These are phyloP conservation scores for Equus przewalskii DNA, from an alignment of 2,113 vertebrate species.

Conservation along the genomic window DNA sequence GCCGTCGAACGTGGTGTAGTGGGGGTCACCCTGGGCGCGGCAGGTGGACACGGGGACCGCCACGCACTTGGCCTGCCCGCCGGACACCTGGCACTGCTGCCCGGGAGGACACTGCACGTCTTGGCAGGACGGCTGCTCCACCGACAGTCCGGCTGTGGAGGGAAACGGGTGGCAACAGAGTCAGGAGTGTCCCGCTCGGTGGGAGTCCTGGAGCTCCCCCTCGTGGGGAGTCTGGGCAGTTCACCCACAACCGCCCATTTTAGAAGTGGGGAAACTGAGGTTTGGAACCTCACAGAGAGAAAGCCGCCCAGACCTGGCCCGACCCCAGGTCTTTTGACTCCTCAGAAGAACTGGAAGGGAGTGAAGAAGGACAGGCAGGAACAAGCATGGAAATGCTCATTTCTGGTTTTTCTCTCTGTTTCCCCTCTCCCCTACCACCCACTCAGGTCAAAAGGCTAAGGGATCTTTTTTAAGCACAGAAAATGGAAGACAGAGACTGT, in stretches of 20 bases:
- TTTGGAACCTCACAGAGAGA: background rate
- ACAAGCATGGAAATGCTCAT: rapidly evolving
- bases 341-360: background rate
- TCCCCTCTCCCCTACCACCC: background rate
- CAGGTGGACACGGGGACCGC: constrained; percentile 86
- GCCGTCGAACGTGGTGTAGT: constrained; percentile 93
- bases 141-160: background rate
- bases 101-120: constrained; percentile 79
- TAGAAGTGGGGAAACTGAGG: background rate
- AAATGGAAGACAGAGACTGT: background rate
- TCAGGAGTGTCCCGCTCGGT: background rate
- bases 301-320: background rate
- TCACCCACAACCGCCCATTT: background rate
- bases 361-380: background rate
- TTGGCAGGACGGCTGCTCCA: background rate
- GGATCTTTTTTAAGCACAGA: background rate
- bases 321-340: background rate
- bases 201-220: background rate
- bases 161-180: background rate
- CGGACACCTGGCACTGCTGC: constrained; percentile 85
- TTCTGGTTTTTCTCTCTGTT: background rate
- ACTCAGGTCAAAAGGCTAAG: background rate
- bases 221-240: background rate
- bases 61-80: constrained; percentile 86
- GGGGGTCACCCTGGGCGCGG: constrained; percentile 92